Evolutionary conservation across 2,113 vertebrate species (phyloP).

Genomic region (Cinclus cinclus): DNA sequence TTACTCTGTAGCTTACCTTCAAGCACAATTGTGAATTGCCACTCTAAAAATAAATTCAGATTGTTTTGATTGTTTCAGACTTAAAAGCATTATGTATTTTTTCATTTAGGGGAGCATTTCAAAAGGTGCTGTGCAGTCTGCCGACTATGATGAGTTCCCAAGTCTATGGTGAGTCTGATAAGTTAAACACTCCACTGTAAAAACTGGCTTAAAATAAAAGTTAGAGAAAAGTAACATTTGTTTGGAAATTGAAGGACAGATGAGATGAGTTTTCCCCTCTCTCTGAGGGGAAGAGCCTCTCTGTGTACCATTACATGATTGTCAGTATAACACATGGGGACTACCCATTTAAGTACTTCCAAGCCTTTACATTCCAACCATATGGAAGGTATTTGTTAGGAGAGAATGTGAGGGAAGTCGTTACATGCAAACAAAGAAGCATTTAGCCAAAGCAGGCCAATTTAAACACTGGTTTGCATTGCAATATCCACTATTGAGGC

Average conservation of each 20-base stretch:
- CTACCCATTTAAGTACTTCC: background rate
- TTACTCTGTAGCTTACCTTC: background rate
- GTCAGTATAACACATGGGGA: background rate
- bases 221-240: background rate
- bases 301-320: background rate
- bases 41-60: background rate
- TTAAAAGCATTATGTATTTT: background rate
- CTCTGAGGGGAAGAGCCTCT: background rate
- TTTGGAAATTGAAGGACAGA: background rate
- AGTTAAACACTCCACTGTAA: background rate
- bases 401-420: background rate
- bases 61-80: background rate
- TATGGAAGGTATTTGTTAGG: background rate
- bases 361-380: background rate
- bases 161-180: too few relatives aligned
- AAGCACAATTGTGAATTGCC: background rate
- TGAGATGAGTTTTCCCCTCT: background rate
- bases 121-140: background rate
- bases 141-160: background rate
- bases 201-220: background rate
- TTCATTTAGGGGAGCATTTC: background rate
- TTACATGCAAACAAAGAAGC: conserved; percentile 26
- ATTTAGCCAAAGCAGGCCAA: background rate
- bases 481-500: conserved; percentile 14
- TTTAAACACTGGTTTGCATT: conserved; percentile 51